A percentile compares a stretch with the other conserved stretches of the same genome.
Conservation (phyloP, 2,797 vertebrate species). For the Lates japonicus region DNA sequence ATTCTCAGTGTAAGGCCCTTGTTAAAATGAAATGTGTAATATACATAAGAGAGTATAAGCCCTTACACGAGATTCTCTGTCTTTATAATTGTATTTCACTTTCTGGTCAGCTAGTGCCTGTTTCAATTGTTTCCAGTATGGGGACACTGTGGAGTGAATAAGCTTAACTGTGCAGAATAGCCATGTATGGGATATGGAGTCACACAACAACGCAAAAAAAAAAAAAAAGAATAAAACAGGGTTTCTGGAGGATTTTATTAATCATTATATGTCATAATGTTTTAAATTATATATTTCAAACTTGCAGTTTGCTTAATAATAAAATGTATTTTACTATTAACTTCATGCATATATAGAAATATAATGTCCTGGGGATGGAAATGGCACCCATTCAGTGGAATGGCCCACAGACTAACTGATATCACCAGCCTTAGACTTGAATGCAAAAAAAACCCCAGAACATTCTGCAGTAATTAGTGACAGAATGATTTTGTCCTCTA, state of each 20-base stretch:
- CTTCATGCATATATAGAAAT: too few relatives aligned
- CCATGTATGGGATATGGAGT: neutral
- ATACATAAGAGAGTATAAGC: conserved; percentile 38
- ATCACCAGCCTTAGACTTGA: neutral
- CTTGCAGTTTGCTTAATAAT: too few relatives aligned
- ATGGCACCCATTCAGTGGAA: too few relatives aligned
- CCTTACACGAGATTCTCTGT: conserved; percentile 19
- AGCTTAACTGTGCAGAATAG: conserved; percentile 49
- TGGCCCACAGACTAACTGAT: neutral
- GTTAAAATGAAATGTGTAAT: conserved; percentile 45
- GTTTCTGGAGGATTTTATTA: too few relatives aligned
- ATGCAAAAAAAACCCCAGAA: neutral
- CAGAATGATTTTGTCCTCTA: conserved; percentile 45
- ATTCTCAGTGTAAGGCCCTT: conserved; percentile 21
- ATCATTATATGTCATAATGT: too few relatives aligned
- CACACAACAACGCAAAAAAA: too few relatives aligned
- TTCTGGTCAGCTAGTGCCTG: conserved; percentile 25
- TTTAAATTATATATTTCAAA: too few relatives aligned
- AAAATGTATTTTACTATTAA: too few relatives aligned
- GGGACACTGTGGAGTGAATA: conserved; percentile 46
- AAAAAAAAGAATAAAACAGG: too few relatives aligned
- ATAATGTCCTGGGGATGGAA: too few relatives aligned
- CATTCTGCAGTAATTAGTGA: conserved; percentile 25
- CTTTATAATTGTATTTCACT: conserved; percentile 42
- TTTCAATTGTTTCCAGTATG: conserved; percentile 65